Base-by-base conservation (phyloP, 1,140 invertebrate species). In the Parapsyche elsis region DNA sequence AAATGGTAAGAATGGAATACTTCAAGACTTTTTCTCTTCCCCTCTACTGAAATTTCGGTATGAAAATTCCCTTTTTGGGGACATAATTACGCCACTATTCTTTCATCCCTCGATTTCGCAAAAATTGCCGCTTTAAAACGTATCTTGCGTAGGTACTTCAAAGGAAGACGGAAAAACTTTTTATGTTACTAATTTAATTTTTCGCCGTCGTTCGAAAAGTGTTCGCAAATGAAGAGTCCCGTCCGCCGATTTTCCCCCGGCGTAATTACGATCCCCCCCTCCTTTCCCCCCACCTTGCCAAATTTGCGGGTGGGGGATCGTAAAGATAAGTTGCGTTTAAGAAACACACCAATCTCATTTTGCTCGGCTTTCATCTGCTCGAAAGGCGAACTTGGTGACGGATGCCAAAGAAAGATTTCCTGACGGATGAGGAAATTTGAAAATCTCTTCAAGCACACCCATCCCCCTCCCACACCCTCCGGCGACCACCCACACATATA, bases 381-480 rank as follows among this genome's bases (percentile, higher is more conserved):
- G 24, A 21, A 75, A 30, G 10, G 45, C 16, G 49, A 75, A 75
- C 73, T 75, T 49, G 53, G 73, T 75, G 73, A 75, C 73, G 73
- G 73, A 59, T 75, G 73, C 73, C 73, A 59, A 59, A 75, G 73
- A 75, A 59, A 75, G 73, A 75, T 75, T 75, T 75, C 44, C 21
- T 75, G 73, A 75, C 73, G 73, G 73, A 75, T 75, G 73, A 75
- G 73, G 73, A 75, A 75, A 75, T 75, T 75, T 75, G 73, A 75
- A 75, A 75, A 75, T 75, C 73, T 75, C 73, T 75, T 75, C 53
- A 75, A 75, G 73, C n/a, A 67, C 21, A n/a, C 71, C 53, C 46
- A 16, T 57, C 46, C 71, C 46, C 45, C 12, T 26, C 12, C 12
- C 24, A 10, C 9, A 67, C 19, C 23, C 64, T 26, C 10, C 21